phyloP scores from a whole-genome alignment of 2,797 vertebrate species.

The Lagorchestes hirsutus region DNA sequence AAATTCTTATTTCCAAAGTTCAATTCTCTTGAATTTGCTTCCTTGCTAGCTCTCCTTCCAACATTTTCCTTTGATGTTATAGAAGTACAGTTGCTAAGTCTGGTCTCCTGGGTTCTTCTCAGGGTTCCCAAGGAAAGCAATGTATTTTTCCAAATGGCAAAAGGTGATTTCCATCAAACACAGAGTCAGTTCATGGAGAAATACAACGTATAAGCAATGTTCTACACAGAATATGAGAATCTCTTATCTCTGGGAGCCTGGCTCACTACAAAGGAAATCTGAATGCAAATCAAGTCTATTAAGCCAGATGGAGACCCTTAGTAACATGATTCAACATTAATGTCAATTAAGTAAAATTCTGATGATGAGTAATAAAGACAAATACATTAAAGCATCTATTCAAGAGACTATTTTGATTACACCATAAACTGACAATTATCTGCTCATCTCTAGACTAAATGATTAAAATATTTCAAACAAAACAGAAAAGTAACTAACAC shows the following conservation, averaged over 20 bases:
- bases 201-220: not conserved
- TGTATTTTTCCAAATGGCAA: not conserved
- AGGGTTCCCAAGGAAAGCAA: not conserved
- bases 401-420: not conserved
- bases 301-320: not conserved
- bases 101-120: not conserved
- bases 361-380: not conserved
- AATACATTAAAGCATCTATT: not conserved
- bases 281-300: not conserved
- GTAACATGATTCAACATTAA: not conserved
- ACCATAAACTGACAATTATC: not conserved
- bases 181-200: not conserved
- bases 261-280: not conserved
- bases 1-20: slow-evolving; percentile 21
- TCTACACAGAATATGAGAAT: not conserved
- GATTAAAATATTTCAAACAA: slow-evolving; percentile 1
- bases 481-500: not conserved
- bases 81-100: not conserved
- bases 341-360: not conserved
- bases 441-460: not conserved
- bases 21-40: slow-evolving; percentile 38
- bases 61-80: slow-evolving; percentile 24
- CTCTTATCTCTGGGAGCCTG: not conserved
- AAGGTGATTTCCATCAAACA: not conserved
- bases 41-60: slow-evolving; percentile 31